Base-by-base conservation (phyloP, 2,888 invertebrate species). In the Alcis repandata region DNA sequence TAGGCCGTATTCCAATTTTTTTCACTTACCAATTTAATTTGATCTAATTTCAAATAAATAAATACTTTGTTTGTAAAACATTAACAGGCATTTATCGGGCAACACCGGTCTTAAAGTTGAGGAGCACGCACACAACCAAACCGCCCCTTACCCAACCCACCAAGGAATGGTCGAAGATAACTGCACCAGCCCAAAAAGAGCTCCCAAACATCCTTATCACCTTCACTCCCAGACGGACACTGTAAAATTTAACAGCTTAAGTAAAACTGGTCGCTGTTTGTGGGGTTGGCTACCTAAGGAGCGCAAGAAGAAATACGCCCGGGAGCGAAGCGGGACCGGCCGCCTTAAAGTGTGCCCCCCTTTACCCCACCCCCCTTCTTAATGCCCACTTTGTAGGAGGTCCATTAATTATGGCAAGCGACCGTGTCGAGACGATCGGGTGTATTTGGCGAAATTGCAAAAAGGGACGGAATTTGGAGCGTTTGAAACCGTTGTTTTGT, bases 331-430 rank as follows among this genome's bases (percentile, higher is more conserved):
- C 59, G 70, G 46, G 68, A 59, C 68, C 59, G 67, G 22, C 73
- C 85, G 79, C 81, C 87, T 87, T 86, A 86, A 86, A 88, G 90
- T 85, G 86, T 87, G 83, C 83, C 85, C 84, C 82, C 79, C 73
- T 88, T 91, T 88, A 90, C 91, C 87, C 89, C 80, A 78, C 80
- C 79, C 74, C 81, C 73, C 85, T 88, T 92, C 92, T 93, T 92
- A 91, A 88, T 86, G 84, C 86, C 86, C 89, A 90, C 88, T 91
- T 91, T 82, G 88, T 85, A 86, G 86, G 82, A 82, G 84, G 87
- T 83, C 85, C 88, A 91, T 91, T 89, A 90, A 90, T 91, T 90
- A 91, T 88, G 87, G 80, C 57, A 60, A 79, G 82, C 82, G 77
- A 82, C 80, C 79, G 82, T 79, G 79, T 73, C 79, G 78, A 77